Percentiles rank a stretch among this genome's conserved stretches.
phyloP scores from a whole-genome alignment of 2,113 vertebrate species.

The Micronycteris hirsuta region DNA sequence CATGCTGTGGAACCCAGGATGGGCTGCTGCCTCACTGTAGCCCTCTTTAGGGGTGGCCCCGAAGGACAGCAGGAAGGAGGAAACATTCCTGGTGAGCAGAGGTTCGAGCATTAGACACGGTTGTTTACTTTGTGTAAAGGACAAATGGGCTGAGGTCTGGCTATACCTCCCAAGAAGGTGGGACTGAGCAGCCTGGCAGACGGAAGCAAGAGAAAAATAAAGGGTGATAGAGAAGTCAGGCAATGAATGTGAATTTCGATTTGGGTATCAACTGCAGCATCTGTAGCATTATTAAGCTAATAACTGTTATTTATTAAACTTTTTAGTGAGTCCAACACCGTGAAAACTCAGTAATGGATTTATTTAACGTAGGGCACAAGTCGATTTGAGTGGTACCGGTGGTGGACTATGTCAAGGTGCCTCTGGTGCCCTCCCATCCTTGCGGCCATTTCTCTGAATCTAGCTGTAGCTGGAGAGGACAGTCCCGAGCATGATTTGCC shows the following conservation, averaged over 20 bases:
- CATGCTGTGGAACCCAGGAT: neutral
- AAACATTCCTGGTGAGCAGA: neutral
- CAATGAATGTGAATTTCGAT: neutral
- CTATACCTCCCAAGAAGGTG: neutral
- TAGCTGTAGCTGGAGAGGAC: neutral
- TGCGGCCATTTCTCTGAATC: neutral
- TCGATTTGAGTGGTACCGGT: neutral
- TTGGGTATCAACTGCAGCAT: neutral
- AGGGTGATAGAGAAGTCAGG: neutral
- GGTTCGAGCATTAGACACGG: neutral
- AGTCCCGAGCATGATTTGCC: neutral
- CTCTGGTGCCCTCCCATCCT: neutral
- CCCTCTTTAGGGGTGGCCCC: neutral
- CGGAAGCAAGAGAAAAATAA: neutral
- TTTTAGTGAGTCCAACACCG: neutral
- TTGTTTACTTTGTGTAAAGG: neutral
- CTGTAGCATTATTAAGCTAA: neutral
- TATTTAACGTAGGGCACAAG: neutral
- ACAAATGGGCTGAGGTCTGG: neutral
- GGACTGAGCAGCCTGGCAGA: neutral
- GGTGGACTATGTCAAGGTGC: neutral
- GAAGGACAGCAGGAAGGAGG: neutral
- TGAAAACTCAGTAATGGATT: neutral
- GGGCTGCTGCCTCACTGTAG: neutral
- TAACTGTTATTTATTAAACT: neutral